Evolutionary conservation across 2,113 vertebrate genomes (phyloP).

Genomic region (Chaetops frenatus): DNA sequence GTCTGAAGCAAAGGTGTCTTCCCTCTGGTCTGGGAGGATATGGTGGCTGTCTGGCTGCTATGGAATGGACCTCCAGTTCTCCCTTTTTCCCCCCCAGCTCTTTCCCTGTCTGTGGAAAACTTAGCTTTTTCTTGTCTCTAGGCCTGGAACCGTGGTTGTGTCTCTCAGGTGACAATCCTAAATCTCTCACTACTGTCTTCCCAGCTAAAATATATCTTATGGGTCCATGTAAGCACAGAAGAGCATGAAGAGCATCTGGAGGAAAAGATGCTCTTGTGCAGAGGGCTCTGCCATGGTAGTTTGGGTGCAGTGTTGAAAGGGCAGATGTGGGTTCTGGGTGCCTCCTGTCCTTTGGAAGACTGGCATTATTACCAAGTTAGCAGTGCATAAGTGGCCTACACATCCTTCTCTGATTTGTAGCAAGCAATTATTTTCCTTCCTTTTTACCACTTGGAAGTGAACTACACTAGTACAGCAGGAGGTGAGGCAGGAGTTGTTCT

Average conservation of each 20-base stretch:
- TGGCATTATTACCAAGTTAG: neutral
- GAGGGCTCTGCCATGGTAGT: accelerated
- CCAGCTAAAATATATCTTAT: neutral
- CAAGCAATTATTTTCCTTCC: neutral
- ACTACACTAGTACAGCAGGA: neutral
- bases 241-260: neutral
- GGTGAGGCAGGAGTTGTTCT: neutral
- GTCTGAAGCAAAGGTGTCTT: neutral
- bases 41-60: neutral
- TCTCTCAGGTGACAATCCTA: neutral
- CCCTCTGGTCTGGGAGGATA: neutral
- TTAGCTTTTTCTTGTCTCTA: neutral
- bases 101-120: neutral
- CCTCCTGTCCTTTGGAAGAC: neutral
- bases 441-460: neutral
- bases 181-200: neutral
- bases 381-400: neutral
- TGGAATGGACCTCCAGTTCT: neutral
- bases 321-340: neutral
- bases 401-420: neutral
- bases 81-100: neutral
- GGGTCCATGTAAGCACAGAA: neutral
- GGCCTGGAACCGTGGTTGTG: neutral
- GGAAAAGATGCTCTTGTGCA: neutral
- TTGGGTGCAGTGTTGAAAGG: neutral